Conservation (phyloP, 2,888 invertebrate genomes). For the Dusona sp. region DNA sequence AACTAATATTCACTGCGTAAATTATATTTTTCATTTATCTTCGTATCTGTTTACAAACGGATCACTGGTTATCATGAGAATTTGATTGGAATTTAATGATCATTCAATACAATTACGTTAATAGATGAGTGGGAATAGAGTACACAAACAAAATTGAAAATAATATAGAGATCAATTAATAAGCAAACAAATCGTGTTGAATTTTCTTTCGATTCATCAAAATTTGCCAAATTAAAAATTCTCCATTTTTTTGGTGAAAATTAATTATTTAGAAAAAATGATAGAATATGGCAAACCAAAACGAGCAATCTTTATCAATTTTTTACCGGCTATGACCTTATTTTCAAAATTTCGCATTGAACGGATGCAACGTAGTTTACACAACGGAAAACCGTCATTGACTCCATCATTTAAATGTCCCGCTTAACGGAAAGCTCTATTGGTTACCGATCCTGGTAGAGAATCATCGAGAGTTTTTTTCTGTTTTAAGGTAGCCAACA, state of each 20-base stretch:
- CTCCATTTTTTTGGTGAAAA: neutral
- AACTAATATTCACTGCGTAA: neutral
- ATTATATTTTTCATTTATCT: too few species aligned
- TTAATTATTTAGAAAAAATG: neutral
- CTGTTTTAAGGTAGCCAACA: conserved; percentile 33
- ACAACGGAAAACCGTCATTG: neutral
- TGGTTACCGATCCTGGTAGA: neutral
- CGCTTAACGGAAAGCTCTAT: neutral
- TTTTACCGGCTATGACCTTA: neutral
- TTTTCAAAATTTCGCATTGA: neutral
- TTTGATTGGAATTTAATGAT: neutral
- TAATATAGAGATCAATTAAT: too few species aligned
- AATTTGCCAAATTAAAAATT: neutral
- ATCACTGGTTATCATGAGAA: neutral
- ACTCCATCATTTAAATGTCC: conserved; percentile 12
- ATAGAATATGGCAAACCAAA: neutral
- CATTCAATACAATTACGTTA: neutral
- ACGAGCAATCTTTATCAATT: neutral
- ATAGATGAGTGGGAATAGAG: too few species aligned
- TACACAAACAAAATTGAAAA: too few species aligned
- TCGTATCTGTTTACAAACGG: neutral
- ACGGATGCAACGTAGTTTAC: neutral
- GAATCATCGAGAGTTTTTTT: neutral
- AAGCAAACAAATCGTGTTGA: too few species aligned
- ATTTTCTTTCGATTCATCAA: too few species aligned